A percentile compares a stretch with the other conserved stretches of the same genome.
These are phyloP conservation scores for Hirundichthys speculiger DNA, from an alignment of 2,113 vertebrate genomes.

Conservation along the genomic window DNA sequence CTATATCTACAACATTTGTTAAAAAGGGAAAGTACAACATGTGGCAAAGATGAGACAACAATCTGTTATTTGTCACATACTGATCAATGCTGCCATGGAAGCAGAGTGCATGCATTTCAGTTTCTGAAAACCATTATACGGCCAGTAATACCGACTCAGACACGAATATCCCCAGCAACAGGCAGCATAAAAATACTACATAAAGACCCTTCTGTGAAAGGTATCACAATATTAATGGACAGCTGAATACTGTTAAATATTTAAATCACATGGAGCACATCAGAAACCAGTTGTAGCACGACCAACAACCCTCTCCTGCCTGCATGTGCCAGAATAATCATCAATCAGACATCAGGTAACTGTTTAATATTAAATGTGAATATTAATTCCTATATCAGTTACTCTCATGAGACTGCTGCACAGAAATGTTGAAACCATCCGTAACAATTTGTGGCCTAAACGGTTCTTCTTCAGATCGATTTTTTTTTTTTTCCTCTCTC, in stretches of 20 bases:
- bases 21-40: conserved; percentile 35
- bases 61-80: conserved; percentile 26
- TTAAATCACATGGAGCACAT: conserved; percentile 62
- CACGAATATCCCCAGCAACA: conserved; percentile 20
- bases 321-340: conserved; percentile 49
- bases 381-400: conserved; percentile 44
- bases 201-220: conserved; percentile 39
- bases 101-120: conserved; percentile 9
- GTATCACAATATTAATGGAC: conserved; percentile 65
- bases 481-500: too few relatives aligned
- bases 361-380: conserved; percentile 33
- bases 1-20: conserved; percentile 39
- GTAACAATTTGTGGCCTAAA: not conserved
- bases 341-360: conserved; percentile 45
- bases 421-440: not conserved
- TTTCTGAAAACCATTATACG: not conserved
- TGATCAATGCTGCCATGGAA: not conserved
- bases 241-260: conserved; percentile 68
- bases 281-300: conserved; percentile 53
- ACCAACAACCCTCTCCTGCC: conserved; percentile 42
- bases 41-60: conserved; percentile 38
- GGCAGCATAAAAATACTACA: conserved; percentile 13
- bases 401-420: not conserved
- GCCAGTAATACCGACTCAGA: conserved; percentile 4
- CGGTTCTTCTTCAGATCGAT: not conserved